phyloP scores from a whole-genome alignment of 2,888 invertebrate genomes.

The Monoplex corrugatus region DNA sequence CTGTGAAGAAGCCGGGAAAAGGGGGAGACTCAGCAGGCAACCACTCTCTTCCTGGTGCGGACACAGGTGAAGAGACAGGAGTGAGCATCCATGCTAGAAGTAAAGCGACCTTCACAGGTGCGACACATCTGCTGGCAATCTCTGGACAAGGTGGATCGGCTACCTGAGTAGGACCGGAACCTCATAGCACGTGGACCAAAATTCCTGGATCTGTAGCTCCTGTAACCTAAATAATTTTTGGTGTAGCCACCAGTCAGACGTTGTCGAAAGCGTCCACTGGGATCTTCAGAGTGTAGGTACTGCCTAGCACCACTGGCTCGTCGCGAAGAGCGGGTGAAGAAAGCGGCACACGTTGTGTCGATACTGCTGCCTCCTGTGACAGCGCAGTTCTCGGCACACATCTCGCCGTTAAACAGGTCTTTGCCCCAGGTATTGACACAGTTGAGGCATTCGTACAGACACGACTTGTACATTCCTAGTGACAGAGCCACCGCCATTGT shows the following conservation, averaged over 20 bases:
- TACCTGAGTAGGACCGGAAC: background rate
- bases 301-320: constrained; percentile 28
- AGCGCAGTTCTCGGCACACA: constrained; percentile 67
- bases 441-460: constrained; percentile 65
- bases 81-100: constrained; percentile 46
- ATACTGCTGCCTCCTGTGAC: constrained; percentile 63
- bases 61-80: constrained; percentile 54
- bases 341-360: constrained; percentile 61
- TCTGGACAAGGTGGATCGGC: constrained; percentile 7
- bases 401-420: constrained; percentile 65
- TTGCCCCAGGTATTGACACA: constrained; percentile 69
- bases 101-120: constrained; percentile 43
- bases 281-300: constrained; percentile 9
- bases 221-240: constrained; percentile 3
- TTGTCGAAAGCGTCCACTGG: background rate
- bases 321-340: constrained; percentile 1
- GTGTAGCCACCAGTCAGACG: constrained; percentile 10
- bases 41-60: constrained; percentile 34
- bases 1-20: no score
- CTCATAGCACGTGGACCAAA: background rate
- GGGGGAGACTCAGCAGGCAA: constrained; percentile 41
- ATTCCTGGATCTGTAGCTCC: background rate
- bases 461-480: constrained; percentile 61
- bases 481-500: constrained; percentile 26
- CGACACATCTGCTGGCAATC: constrained; percentile 45